phyloP scores from a whole-genome alignment of 2,797 vertebrate genomes.

The Catharus ustulatus region DNA sequence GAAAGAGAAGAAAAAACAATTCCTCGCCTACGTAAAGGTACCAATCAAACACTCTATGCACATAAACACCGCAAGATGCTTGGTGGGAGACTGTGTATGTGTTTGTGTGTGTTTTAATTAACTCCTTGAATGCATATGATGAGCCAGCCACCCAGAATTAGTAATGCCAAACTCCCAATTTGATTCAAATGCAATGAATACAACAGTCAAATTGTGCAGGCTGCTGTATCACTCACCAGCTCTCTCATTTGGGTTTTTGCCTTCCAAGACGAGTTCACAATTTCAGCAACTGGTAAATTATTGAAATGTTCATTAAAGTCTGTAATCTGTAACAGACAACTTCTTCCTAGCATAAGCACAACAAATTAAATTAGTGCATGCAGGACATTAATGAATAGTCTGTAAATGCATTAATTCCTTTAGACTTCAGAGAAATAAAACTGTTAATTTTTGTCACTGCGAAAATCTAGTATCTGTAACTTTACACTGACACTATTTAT shows the following conservation, averaged over 20 bases:
- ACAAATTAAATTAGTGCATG: conserved; percentile 26
- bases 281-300: conserved; percentile 54
- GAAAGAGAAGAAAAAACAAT: conserved; percentile 44
- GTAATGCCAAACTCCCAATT: conserved; percentile 61
- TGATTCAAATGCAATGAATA: conserved; percentile 55
- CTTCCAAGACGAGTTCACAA: conserved; percentile 22
- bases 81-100: conserved; percentile 50
- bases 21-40: conserved; percentile 47
- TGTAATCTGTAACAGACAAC: conserved; percentile 27
- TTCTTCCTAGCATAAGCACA: conserved; percentile 10
- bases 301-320: conserved; percentile 61
- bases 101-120: conserved; percentile 72
- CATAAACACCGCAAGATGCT: conserved; percentile 56
- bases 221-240: conserved; percentile 37
- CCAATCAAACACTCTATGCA: conserved; percentile 48
- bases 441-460: neutral
- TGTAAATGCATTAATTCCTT: neutral
- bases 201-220: conserved; percentile 53
- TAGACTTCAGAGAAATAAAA: conserved; percentile 16
- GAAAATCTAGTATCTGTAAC: neutral
- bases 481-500: neutral
- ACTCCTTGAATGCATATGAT: conserved; percentile 67
- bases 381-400: conserved; percentile 19
- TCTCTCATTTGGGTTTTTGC: conserved; percentile 16
- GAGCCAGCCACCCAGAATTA: conserved; percentile 66